These are phyloP conservation scores for Sebastes paucispinis DNA, from an alignment of 2,797 vertebrate genomes.

Conservation along the genomic window DNA sequence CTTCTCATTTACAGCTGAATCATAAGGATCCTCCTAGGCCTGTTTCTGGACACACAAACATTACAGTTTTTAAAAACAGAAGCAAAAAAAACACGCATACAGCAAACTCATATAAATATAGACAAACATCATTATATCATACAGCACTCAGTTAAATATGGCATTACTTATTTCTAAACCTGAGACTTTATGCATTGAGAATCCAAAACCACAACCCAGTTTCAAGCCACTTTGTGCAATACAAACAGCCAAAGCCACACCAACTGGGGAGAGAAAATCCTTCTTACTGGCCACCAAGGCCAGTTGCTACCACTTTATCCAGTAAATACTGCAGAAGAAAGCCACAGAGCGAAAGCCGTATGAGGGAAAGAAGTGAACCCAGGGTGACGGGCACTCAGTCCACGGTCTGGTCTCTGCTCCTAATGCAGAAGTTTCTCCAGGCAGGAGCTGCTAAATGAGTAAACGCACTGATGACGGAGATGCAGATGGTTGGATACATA, in stretches of 20 bases:
- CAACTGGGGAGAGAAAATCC: constrained; percentile 76
- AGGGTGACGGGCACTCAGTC: constrained; percentile 54
- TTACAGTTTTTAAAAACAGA: not conserved
- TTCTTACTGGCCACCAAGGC: constrained; percentile 72
- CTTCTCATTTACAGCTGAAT: constrained; percentile 64
- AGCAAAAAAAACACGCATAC: not conserved
- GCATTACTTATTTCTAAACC: constrained; percentile 32
- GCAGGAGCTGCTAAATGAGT: constrained; percentile 23
- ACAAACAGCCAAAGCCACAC: constrained; percentile 61
- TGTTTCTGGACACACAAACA: constrained; percentile 41
- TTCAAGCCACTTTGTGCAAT: constrained; percentile 48
- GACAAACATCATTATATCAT: not conserved
- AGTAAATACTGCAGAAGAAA: constrained; percentile 70
- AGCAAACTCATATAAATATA: not conserved
- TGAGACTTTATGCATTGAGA: constrained; percentile 27
- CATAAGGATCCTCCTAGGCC: constrained; percentile 45
- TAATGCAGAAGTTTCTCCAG: constrained; percentile 52
- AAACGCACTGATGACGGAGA: constrained; percentile 12
- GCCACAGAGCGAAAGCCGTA: constrained; percentile 38
- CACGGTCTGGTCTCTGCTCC: constrained; percentile 52
- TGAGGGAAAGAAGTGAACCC: constrained; percentile 44
- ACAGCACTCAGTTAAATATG: not conserved
- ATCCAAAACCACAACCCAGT: constrained; percentile 49
- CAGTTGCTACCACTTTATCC: constrained; percentile 65
- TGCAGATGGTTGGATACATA: constrained; percentile 11